These are phyloP conservation scores for Sphenodon punctatus DNA, from an alignment of 2,797 vertebrate species.

Conservation along the genomic window DNA sequence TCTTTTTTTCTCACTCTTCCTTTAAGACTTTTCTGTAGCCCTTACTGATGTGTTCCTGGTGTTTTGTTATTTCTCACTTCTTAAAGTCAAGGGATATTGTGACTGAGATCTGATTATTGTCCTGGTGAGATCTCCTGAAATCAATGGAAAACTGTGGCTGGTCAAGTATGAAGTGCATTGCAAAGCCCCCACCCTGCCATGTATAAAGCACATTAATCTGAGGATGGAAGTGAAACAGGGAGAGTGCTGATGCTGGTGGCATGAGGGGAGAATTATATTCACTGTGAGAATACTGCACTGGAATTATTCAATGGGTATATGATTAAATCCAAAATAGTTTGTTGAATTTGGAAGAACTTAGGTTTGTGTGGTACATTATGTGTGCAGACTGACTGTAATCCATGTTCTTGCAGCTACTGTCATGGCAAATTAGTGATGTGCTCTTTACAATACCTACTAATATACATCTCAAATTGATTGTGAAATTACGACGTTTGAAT, in stretches of 20 bases:
- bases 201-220: background rate
- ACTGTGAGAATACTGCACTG: background rate
- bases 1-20: background rate
- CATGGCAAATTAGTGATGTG: constrained; percentile 14
- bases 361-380: constrained; percentile 9
- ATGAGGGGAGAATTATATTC: constrained; percentile 18
- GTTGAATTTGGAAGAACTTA: constrained; percentile 18
- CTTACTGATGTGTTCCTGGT: background rate
- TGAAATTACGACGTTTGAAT: constrained; percentile 24
- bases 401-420: background rate
- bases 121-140: background rate
- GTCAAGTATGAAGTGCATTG: background rate
- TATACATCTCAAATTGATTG: constrained; percentile 44
- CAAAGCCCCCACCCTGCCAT: background rate
- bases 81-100: background rate
- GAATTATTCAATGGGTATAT: background rate
- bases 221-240: background rate
- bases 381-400: background rate
- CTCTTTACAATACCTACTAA: background rate
- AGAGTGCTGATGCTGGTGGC: constrained; percentile 11
- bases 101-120: background rate
- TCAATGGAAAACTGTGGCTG: background rate
- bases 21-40: background rate
- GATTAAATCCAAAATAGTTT: constrained; percentile 15
- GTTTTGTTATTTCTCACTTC: background rate